A percentile compares a stretch with the other conserved stretches of the same genome.
Conservation (phyloP, 2,888 invertebrate genomes). For the Euplexia lucipara region DNA sequence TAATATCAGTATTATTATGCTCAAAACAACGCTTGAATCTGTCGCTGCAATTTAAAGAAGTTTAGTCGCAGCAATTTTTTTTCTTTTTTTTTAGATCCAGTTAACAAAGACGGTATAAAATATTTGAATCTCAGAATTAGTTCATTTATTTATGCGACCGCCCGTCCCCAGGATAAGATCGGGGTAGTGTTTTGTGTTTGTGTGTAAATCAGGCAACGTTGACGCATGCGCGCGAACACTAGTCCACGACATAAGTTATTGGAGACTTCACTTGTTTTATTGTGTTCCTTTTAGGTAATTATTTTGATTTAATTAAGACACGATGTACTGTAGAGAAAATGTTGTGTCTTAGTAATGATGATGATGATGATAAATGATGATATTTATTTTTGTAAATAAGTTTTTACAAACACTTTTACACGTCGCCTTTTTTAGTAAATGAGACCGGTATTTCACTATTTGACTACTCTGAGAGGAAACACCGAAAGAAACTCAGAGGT, state of each 20-base stretch:
- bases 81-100: no score
- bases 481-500: no score
- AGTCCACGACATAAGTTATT: constrained; percentile 52
- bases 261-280: constrained; percentile 46
- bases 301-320: constrained; percentile 36
- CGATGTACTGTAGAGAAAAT: background rate
- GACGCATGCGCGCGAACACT: constrained; percentile 67
- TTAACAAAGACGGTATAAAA: constrained; percentile 29
- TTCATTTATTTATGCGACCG: constrained; percentile 79
- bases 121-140: constrained; percentile 71
- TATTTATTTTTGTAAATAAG: no score
- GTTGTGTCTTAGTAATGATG: background rate
- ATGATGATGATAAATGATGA: no score
- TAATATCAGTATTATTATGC: no score
- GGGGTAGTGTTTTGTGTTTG: constrained; percentile 67
- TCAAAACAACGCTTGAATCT: no score
- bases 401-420: no score
- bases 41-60: no score
- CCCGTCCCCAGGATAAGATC: constrained; percentile 77
- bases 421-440: no score
- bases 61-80: background rate
- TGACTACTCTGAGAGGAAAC: no score
- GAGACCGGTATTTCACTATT: no score
- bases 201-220: constrained; percentile 73
- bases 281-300: constrained; percentile 33